Conservation (phyloP, 1,140 invertebrate genomes). For the Thalassaphorura encarpata region DNA sequence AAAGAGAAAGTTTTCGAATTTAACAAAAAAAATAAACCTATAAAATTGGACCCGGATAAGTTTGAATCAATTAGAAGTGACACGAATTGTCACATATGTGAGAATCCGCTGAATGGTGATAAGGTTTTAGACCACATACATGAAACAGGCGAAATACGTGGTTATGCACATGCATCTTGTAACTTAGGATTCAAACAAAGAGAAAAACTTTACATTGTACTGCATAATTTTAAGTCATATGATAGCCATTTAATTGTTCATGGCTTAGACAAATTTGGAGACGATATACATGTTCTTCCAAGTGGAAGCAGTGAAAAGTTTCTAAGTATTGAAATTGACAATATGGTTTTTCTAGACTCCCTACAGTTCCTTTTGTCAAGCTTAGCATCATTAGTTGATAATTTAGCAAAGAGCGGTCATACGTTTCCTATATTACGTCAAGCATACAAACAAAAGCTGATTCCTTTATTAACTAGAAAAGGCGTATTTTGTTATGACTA, state of each 20-base stretch:
- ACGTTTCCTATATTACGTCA: neutral
- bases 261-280: conserved; percentile 5
- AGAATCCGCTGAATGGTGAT: too few relatives aligned
- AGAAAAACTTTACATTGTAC: neutral
- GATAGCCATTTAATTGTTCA: conserved; percentile 12
- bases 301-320: conserved; percentile 14
- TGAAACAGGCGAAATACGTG: neutral
- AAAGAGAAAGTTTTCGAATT: too few relatives aligned
- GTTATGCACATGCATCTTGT: conserved; percentile 3
- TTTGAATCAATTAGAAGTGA: too few relatives aligned
- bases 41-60: too few relatives aligned
- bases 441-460: neutral
- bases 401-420: neutral
- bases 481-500: conserved; percentile 15
- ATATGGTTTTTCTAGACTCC: conserved; percentile 11
- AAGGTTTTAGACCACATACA: too few relatives aligned
- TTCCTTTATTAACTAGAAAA: conserved; percentile 5
- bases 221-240: conserved; percentile 12
- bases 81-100: too few relatives aligned
- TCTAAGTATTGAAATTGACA: conserved; percentile 7
- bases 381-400: conserved; percentile 2
- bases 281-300: conserved; percentile 6
- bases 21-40: too few relatives aligned
- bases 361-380: conserved; percentile 4
- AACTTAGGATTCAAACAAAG: neutral